Evolutionary conservation across 1,140 invertebrate genomes (phyloP).

Genomic region (Trichonephila inaurata): DNA sequence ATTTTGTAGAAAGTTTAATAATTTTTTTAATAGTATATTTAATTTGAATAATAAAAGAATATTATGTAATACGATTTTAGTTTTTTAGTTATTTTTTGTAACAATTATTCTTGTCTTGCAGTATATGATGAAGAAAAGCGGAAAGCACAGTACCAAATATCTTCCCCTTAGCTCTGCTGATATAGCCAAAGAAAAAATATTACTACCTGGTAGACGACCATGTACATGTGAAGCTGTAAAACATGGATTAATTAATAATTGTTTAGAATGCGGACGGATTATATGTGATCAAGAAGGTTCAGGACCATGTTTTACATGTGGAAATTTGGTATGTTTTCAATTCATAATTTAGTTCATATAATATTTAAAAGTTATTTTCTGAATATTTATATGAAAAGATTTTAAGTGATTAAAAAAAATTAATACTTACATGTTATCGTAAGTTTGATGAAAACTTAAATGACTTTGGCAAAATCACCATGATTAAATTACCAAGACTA

Average conservation of each 20-base stretch:
- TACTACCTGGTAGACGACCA: constrained; percentile 86
- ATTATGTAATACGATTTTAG: no score
- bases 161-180: constrained; percentile 7
- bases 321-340: constrained; percentile 84
- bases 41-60: no score
- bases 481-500: no score
- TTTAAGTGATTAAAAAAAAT: no score
- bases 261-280: constrained; percentile 94
- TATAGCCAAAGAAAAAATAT: constrained; percentile 64
- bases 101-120: neutral
- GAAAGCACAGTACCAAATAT: constrained; percentile 22
- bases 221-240: constrained; percentile 96
- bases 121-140: constrained; percentile 53
- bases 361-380: neutral
- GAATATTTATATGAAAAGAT: no score
- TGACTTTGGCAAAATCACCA: no score
- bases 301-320: constrained; percentile 97
- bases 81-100: neutral
- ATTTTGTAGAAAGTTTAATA: no score
- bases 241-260: constrained; percentile 96
- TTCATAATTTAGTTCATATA: no score
- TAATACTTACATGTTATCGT: neutral
- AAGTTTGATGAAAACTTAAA: neutral
- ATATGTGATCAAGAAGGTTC: constrained; percentile 98
- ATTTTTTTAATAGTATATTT: no score